Percentiles rank a stretch among this genome's conserved stretches.
Evolutionary conservation across 1,140 invertebrate species (phyloP).

Genomic region (Drosophila equinoxialis): DNA sequence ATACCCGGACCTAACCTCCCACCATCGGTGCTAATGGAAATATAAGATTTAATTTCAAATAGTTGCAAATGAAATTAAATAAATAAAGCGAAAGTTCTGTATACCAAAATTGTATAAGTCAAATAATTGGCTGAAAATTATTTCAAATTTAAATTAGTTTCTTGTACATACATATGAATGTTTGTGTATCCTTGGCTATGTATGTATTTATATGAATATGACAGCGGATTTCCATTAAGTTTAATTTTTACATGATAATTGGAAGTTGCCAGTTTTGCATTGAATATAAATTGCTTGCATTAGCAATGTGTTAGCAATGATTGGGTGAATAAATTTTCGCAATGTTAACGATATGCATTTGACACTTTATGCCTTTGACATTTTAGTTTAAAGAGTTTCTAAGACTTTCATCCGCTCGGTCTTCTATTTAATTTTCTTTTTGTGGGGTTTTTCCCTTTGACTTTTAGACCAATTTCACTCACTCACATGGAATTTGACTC

Average conservation of each 20-base stretch:
- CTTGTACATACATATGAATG: not conserved
- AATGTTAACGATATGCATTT: not conserved
- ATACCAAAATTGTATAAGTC: too few relatives aligned
- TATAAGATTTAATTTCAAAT: too few relatives aligned
- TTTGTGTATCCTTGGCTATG: not conserved
- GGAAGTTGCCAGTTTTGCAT: not conserved
- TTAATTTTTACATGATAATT: not conserved
- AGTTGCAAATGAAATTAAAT: too few relatives aligned
- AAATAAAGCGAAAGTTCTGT: too few relatives aligned
- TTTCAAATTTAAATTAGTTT: too few relatives aligned
- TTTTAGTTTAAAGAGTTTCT: constrained; percentile 17
- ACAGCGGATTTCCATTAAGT: not conserved
- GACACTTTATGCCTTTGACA: not conserved
- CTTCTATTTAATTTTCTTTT: not conserved
- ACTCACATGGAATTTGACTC: constrained; percentile 6
- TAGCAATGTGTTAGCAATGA: not conserved
- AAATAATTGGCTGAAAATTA: too few relatives aligned
- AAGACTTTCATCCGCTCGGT: constrained; percentile 22
- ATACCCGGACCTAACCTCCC: too few relatives aligned
- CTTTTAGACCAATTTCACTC: not conserved
- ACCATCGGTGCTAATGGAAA: too few relatives aligned
- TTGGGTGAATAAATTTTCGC: not conserved
- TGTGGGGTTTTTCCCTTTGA: not conserved
- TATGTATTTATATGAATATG: not conserved
- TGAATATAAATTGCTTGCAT: constrained; percentile 1